A percentile compares a stretch with the other conserved stretches of the same genome.
Conservation (phyloP, 2,888 invertebrate species). For the Calliscelio sp. region DNA sequence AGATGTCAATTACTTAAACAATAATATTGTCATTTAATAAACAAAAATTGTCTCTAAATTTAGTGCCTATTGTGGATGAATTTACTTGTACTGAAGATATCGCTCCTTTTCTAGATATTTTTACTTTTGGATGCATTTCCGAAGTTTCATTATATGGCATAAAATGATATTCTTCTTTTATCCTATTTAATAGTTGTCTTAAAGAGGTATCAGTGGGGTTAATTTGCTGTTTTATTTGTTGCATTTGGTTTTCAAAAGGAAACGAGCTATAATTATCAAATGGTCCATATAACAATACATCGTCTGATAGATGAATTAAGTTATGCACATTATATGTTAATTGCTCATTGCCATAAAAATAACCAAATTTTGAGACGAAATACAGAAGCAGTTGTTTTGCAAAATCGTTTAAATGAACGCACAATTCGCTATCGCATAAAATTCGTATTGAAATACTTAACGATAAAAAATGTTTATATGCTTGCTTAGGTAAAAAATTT, state of each 20-base stretch:
- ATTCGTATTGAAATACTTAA: slow-evolving; percentile 11
- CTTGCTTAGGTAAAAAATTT: background rate
- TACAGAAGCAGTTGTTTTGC: background rate
- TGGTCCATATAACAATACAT: background rate
- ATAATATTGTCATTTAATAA: slow-evolving; percentile 27
- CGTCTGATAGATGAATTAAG: background rate
- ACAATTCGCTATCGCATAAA: slow-evolving; percentile 6
- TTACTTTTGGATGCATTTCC: slow-evolving; percentile 21
- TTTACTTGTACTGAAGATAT: background rate
- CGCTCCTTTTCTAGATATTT: background rate
- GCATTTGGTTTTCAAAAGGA: slow-evolving; percentile 2
- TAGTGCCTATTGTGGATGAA: slow-evolving; percentile 6
- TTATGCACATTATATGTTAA: slow-evolving; percentile 10
- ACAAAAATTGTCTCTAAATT: slow-evolving; percentile 27
- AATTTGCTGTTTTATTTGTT: background rate
- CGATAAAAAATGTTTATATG: slow-evolving; percentile 1
- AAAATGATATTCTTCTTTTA: slow-evolving; percentile 19
- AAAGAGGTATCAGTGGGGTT: background rate
- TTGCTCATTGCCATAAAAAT: slow-evolving; percentile 8
- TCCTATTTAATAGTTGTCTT: slow-evolving; percentile 32
- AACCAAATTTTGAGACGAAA: slow-evolving; percentile 22
- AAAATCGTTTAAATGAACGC: background rate
- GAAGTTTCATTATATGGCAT: background rate
- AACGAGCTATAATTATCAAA: background rate
- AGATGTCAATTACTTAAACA: slow-evolving; percentile 3